A percentile compares a stretch with the other conserved stretches of the same genome.
These are phyloP conservation scores for Menidia beryllina DNA, from an alignment of 2,113 vertebrate species.

Conservation along the genomic window DNA sequence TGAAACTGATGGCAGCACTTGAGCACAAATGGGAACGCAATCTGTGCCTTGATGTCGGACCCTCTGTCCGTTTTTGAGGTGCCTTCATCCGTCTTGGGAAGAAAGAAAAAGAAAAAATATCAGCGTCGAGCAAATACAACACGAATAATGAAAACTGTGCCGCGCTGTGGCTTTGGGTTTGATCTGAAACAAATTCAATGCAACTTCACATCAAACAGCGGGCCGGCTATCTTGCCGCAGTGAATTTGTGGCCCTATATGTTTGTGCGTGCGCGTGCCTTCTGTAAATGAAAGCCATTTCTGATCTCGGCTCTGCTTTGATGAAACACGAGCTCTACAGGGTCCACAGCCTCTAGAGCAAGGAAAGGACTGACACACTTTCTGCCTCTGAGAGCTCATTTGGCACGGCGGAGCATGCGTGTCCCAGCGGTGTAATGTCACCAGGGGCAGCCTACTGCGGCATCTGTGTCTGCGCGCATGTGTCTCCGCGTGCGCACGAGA, in stretches of 20 bases:
- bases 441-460: constrained; percentile 16
- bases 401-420: constrained; percentile 43
- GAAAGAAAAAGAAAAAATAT: too few relatives aligned
- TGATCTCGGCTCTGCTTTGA: constrained; percentile 56
- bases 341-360: constrained; percentile 28
- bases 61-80: too few relatives aligned
- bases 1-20: too few relatives aligned
- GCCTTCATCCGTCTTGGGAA: too few relatives aligned
- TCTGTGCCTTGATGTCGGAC: too few relatives aligned
- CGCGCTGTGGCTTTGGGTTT: constrained; percentile 20
- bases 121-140: too few relatives aligned
- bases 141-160: background rate
- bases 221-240: background rate
- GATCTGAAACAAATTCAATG: constrained; percentile 6
- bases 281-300: constrained; percentile 55
- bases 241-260: constrained; percentile 27
- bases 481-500: background rate
- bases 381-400: constrained; percentile 60
- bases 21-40: too few relatives aligned
- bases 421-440: constrained; percentile 41
- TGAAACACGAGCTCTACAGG: constrained; percentile 42
- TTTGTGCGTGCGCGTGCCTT: constrained; percentile 22
- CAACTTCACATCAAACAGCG: constrained; percentile 34
- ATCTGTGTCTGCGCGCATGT: background rate
- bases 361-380: constrained; percentile 48